Evolutionary conservation across 1,140 invertebrate genomes (phyloP), one percentile per base, ranked within the genome.

Genomic region (Drosophila insularis): DNA sequence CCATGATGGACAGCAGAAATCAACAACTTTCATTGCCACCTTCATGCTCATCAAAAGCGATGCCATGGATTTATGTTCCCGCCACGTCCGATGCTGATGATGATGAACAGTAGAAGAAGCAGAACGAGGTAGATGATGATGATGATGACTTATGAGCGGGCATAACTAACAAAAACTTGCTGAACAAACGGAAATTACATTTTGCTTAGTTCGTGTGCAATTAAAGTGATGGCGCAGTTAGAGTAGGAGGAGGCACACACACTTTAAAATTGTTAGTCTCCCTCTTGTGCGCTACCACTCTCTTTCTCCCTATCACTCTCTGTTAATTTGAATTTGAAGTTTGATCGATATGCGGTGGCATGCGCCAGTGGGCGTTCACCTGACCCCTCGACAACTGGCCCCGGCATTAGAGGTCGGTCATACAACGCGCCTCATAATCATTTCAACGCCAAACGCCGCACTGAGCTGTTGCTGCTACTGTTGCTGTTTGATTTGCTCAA

Each of bases 321-420:
- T 89, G 68, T 73, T 73, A 82, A 76, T 84, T 84, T 53, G 71
- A 82, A 77, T 87, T 91, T 91, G 82, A 91, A 91, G 90, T 91
- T 91, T 91, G 90, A 91, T 91, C 90, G 90, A 91, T 91, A 91
- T 72, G 78, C 68, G 68, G 71, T 50, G 64, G 67, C 63, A 63
- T 71, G 71, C 75, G 59, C 53, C 17, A 53, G 70, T 62, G 64
- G 59, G 35, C 11, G 11, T 37, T 37, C 35, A 37, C 35, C 35
- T 63, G 65, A 43, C 71, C 37, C 21, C 43, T n/a, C 39, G 13
- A 37, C 64, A 68, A 43, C 46, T 32, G 11, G 27, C 17, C 39
- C 75, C 55, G 82, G 79, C 75, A 79, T 86, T 86, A 86, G 81
- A 81, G 68, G 71, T 74, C 73, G 68, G 71, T 74, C 77, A 77